Evolutionary conservation across 2,888 invertebrate species (phyloP), one percentile per base, ranked within the genome.

Genomic region (Catocala fraxini): DNA sequence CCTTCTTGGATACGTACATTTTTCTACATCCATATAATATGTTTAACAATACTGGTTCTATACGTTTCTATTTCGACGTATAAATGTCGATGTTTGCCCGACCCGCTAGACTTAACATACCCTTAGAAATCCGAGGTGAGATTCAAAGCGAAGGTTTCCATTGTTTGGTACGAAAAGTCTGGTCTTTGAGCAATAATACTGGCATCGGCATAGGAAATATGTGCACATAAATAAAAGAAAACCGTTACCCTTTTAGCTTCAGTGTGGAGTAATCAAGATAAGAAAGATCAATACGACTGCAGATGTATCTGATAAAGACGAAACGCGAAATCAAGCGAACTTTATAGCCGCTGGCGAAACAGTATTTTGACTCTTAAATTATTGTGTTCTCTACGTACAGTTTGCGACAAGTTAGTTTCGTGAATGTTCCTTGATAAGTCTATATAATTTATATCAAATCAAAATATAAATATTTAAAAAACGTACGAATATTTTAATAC

Each of bases 181-280:
- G 0, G 5, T 35, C 12, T 62, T 58, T 34, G 11, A 60, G 58
- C 43, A 59, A 51, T 42, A 57, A 25, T 48, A 39, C 51, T 59
- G 48, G 33, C 42, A 51, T 4, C 11, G 0, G 5, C 49, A 15
- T 46, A 15, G 6, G 6, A 58, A 66, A 56, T 45, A 56, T 52
- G 48, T 49, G 25, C 41, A 41, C 47, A 39, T 56, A 62, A 55
- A 63, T 56, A 71, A 57, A 57, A 60, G 15, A 59, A 15, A 41
- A 41, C 54, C n/a, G 25, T 65, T 46, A 57, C 57, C 56, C 33
- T 53, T 57, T 65, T 52, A 47, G 45, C 59, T 56, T 65, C 11
- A 10, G 39, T 47, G 39, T 65, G 43, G n/a, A 51, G 54, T 63
- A 63, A 72, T 72, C 73, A 62, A 64, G 63, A 61, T 59, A 53